These are phyloP conservation scores for Trichosurus vulpecula DNA, from an alignment of 2,797 vertebrate species.

Conservation along the genomic window DNA sequence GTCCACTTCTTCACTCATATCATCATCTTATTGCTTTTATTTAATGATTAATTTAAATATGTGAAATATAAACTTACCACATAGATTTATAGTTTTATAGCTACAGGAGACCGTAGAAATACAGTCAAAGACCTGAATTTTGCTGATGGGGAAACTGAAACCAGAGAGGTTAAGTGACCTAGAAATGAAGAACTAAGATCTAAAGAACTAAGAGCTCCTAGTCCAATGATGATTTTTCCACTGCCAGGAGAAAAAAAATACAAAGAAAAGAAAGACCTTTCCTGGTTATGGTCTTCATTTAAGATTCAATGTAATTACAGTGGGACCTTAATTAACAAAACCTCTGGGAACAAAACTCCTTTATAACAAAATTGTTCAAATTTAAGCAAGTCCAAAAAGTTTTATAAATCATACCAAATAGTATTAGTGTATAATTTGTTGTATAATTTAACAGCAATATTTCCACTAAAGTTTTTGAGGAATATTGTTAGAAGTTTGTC, in stretches of 20 bases:
- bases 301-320: background rate
- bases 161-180: background rate
- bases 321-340: background rate
- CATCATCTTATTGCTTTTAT: conserved; percentile 33
- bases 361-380: background rate
- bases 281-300: background rate
- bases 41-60: conserved; percentile 36
- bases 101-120: background rate
- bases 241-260: background rate
- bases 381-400: background rate
- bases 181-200: background rate
- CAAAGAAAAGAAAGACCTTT: background rate
- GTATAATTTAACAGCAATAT: conserved; percentile 21
- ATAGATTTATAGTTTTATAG: conserved; percentile 3
- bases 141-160: background rate
- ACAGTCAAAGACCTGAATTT: background rate
- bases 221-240: background rate
- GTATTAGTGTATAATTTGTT: background rate
- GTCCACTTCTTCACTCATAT: background rate
- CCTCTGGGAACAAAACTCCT: conserved; percentile 10
- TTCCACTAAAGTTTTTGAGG: background rate
- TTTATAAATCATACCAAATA: background rate
- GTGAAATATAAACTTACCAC: conserved; percentile 15
- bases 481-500: conserved; percentile 33
- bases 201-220: background rate